phyloP scores from a whole-genome alignment of 2,113 vertebrate species.

The Ceuthmochares aereus region DNA sequence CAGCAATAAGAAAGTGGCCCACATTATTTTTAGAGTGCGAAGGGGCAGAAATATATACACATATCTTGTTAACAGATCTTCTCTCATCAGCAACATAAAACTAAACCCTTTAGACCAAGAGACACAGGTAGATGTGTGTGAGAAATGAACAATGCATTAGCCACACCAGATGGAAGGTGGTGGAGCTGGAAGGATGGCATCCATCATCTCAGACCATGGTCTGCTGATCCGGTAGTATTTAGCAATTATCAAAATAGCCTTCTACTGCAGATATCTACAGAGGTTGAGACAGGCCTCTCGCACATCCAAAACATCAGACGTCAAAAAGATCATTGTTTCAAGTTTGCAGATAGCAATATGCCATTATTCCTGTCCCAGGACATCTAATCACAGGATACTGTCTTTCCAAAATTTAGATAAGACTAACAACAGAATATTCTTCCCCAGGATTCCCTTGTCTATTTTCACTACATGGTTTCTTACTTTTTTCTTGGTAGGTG shows the following conservation, averaged over 20 bases:
- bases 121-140: neutral
- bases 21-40: neutral
- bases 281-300: neutral
- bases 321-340: neutral
- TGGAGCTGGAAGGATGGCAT: fast-evolving
- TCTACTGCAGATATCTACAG: neutral
- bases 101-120: neutral
- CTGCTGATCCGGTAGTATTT: neutral
- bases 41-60: fast-evolving
- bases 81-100: neutral
- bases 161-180: neutral
- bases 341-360: neutral
- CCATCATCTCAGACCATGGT: neutral
- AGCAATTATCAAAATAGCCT: neutral
- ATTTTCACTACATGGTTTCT: neutral
- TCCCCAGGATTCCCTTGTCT: neutral
- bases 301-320: neutral
- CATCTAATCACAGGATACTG: neutral
- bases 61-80: neutral
- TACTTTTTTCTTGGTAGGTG: neutral
- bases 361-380: neutral
- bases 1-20: neutral
- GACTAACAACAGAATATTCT: neutral
- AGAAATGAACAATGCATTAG: neutral
- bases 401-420: neutral